These are phyloP conservation scores for Numenius phaeopus DNA, from an alignment of 2,797 vertebrate species.

Conservation along the genomic window DNA sequence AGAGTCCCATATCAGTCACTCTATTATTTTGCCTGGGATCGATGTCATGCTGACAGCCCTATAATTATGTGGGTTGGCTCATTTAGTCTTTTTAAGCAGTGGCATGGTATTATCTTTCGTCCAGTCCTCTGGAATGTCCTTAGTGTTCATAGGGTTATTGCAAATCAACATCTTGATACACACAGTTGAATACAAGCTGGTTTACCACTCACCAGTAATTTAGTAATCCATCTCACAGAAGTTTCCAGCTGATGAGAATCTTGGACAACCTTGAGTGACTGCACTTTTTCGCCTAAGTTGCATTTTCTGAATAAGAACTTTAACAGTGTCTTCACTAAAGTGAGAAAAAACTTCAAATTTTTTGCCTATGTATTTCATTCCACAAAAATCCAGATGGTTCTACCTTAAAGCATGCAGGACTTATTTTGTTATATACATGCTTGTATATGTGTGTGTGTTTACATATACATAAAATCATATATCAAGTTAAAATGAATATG, in stretches of 20 bases:
- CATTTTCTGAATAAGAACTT: neutral
- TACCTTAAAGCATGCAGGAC: neutral
- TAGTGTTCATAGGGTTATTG: neutral
- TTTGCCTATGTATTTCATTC: neutral
- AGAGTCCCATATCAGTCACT: conserved; percentile 9
- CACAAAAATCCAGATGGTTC: neutral
- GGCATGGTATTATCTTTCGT: conserved; percentile 14
- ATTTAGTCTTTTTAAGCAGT: conserved; percentile 19
- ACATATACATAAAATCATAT: neutral
- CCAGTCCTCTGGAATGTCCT: conserved; percentile 5
- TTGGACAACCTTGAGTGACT: neutral
- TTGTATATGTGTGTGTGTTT: neutral
- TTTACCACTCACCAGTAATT: neutral
- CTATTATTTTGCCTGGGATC: conserved; percentile 4
- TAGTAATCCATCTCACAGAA: neutral
- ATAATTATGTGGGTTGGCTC: conserved; percentile 29
- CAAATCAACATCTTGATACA: neutral
- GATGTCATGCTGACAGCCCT: neutral
- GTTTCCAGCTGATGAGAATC: neutral
- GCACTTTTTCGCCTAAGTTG: neutral
- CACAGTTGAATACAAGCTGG: neutral
- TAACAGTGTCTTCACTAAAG: neutral
- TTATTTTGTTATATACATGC: neutral
- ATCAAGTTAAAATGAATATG: neutral
- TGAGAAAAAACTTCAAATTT: neutral